Conservation (phyloP, 2,113 vertebrate species). For the Stigmatopora nigra region DNA sequence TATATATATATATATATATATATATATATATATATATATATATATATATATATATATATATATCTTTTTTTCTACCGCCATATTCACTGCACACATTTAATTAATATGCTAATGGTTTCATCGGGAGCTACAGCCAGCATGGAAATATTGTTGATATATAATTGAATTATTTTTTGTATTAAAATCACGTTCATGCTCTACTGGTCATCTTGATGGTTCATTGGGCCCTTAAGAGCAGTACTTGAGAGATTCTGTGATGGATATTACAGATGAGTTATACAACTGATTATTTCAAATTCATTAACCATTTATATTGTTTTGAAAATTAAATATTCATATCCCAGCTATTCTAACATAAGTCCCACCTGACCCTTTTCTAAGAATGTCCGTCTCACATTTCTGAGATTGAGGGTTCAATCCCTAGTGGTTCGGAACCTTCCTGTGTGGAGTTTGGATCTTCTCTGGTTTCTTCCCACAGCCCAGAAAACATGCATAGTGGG, state of each 20-base stretch:
- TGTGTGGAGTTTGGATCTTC: too few species aligned
- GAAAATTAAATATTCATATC: neutral
- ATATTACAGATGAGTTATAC: neutral
- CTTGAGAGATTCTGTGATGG: neutral
- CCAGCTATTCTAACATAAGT: too few species aligned
- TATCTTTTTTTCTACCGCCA: constrained; percentile 19
- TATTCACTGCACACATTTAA: constrained; percentile 13
- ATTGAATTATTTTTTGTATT: constrained; percentile 16
- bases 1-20: too few species aligned
- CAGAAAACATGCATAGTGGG: too few species aligned
- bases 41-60: too few species aligned
- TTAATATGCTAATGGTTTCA: constrained; percentile 21
- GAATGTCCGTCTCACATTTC: too few species aligned
- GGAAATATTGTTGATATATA: too few species aligned
- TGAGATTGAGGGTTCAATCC: too few species aligned
- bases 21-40: too few species aligned
- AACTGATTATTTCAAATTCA: neutral
- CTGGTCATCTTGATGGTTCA: neutral
- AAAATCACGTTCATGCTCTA: neutral
- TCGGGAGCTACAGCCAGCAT: neutral
- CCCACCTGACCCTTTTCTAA: too few species aligned
- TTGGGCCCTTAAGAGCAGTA: neutral
- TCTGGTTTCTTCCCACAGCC: too few species aligned
- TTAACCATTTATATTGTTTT: neutral
- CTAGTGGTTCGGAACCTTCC: too few species aligned